phyloP scores from a whole-genome alignment of 2,113 vertebrate species.

The Psittacus erithacus region DNA sequence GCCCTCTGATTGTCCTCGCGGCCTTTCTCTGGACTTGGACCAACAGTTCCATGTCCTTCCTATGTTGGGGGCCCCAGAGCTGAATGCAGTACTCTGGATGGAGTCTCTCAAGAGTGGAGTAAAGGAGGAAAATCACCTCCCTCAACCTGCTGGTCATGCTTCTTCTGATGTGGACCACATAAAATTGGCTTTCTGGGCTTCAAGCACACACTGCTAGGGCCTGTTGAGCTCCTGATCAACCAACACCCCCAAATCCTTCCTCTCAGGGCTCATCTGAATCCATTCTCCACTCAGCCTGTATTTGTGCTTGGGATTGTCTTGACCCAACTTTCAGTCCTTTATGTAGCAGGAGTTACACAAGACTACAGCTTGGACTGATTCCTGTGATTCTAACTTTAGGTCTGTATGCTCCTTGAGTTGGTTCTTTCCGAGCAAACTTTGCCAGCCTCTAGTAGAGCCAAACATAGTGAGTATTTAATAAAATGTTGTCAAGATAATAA shows the following conservation, averaged over 20 bases:
- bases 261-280: background rate
- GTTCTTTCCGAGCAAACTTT: background rate
- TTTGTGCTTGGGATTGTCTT: background rate
- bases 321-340: background rate
- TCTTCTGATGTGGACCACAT: background rate
- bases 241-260: background rate
- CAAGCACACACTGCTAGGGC: background rate
- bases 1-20: background rate
- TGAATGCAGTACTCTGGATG: background rate
- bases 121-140: background rate
- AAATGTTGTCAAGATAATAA: background rate
- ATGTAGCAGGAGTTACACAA: background rate
- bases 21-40: background rate
- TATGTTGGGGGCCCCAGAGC: background rate
- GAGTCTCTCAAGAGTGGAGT: background rate
- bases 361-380: background rate
- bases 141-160: background rate
- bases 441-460: background rate
- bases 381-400: background rate
- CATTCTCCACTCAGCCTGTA: background rate
- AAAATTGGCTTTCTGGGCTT: background rate
- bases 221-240: background rate
- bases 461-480: background rate
- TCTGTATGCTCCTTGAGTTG: background rate
- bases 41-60: background rate